Evolutionary conservation across 2,797 vertebrate species (phyloP).

Genomic region (Pterois miles): DNA sequence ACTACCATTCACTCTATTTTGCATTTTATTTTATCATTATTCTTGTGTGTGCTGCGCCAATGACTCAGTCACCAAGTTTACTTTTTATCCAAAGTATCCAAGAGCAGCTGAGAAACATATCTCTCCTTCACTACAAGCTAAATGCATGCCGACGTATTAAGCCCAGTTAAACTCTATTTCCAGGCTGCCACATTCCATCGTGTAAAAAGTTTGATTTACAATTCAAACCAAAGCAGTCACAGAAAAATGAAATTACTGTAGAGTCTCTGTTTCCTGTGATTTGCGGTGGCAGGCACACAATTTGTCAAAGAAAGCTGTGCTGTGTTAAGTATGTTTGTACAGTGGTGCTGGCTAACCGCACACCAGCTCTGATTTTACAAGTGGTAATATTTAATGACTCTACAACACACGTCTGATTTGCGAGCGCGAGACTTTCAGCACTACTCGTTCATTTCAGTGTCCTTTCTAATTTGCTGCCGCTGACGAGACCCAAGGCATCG

Average conservation of each 20-base stretch:
- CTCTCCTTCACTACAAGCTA: neutral
- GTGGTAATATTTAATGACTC: conserved; percentile 73
- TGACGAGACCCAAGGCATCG: conserved; percentile 43
- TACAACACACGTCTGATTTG: conserved; percentile 62
- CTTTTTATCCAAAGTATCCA: neutral
- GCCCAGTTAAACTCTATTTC: conserved; percentile 27
- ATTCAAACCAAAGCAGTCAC: conserved; percentile 37
- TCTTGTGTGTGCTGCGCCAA: neutral
- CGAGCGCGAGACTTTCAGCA: conserved; percentile 27
- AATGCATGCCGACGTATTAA: conserved; percentile 13
- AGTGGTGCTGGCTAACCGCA: conserved; percentile 71
- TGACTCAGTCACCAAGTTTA: conserved; percentile 13
- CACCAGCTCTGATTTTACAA: conserved; percentile 76
- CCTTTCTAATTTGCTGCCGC: conserved; percentile 60
- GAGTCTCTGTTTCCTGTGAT: conserved; percentile 54
- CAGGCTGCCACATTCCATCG: conserved; percentile 41
- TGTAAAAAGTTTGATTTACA: conserved; percentile 54
- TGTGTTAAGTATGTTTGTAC: conserved; percentile 72
- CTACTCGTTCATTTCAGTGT: conserved; percentile 41
- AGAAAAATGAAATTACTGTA: conserved; percentile 38
- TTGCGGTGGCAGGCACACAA: conserved; percentile 49
- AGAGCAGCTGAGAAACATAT: conserved; percentile 2
- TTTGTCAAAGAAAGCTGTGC: conserved; percentile 67
- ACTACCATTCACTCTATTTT: neutral
- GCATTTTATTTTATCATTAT: neutral